These are phyloP conservation scores for Chloroclysta siterata DNA, from an alignment of 2,888 invertebrate species.

Conservation along the genomic window DNA sequence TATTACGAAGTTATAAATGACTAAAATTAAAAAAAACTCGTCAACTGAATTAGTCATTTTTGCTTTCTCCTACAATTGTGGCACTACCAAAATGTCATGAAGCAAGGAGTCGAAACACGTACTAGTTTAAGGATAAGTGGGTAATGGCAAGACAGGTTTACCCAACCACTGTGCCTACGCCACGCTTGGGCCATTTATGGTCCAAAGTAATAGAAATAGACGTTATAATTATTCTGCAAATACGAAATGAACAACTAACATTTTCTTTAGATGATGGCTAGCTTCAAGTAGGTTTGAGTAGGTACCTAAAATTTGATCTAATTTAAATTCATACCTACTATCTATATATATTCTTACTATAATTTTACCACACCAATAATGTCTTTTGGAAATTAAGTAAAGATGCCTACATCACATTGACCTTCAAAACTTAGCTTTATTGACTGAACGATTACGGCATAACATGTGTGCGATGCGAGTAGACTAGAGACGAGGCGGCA, in stretches of 20 bases:
- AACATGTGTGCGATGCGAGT: constrained; percentile 61
- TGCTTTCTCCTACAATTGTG: constrained; percentile 40
- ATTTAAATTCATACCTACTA: too few relatives aligned
- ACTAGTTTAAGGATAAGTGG: constrained; percentile 57
- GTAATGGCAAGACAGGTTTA: constrained; percentile 63
- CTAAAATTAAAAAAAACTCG: not conserved
- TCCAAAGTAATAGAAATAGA: too few relatives aligned
- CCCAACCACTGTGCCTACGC: constrained; percentile 61
- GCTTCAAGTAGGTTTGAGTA: too few relatives aligned
- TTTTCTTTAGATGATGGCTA: too few relatives aligned
- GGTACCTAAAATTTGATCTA: not conserved
- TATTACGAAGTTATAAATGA: not conserved
- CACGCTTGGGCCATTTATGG: constrained; percentile 54
- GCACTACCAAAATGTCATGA: constrained; percentile 43
- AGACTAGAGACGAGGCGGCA: constrained; percentile 58
- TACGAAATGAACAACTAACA: too few relatives aligned
- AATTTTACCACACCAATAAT: constrained; percentile 53
- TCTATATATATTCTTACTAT: too few relatives aligned
- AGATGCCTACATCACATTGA: constrained; percentile 76
- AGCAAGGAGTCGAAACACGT: constrained; percentile 53
- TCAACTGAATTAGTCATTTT: constrained; percentile 5
- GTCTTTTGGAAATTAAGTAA: constrained; percentile 69
- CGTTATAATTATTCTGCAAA: too few relatives aligned
- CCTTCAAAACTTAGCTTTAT: constrained; percentile 82
- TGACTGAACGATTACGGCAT: constrained; percentile 79